A percentile compares a stretch with the other conserved stretches of the same genome.
Evolutionary conservation across 2,888 invertebrate genomes (phyloP).

Genomic region (Folsomia manolachei): DNA sequence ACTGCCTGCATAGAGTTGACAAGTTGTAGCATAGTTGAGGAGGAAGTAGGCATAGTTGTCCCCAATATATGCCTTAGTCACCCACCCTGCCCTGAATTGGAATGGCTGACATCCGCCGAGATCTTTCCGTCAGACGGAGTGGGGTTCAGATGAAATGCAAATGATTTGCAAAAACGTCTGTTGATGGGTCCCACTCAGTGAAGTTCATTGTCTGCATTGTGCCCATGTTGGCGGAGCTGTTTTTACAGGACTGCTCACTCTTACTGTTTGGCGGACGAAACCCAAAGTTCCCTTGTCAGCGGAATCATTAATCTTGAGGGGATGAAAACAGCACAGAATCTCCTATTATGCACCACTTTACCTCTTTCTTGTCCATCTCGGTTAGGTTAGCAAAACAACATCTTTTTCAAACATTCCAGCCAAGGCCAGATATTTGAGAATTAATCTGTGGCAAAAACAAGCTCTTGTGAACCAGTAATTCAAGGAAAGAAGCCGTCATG

Average conservation of each 20-base stretch:
- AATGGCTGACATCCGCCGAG: background rate
- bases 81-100: background rate
- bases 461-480: too few relatives aligned
- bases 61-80: too few relatives aligned
- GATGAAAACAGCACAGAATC: background rate
- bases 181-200: background rate
- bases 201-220: conserved; percentile 8
- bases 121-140: background rate
- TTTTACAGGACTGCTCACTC: background rate
- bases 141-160: background rate
- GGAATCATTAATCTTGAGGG: conserved; percentile 1
- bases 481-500: too few relatives aligned
- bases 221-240: background rate
- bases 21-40: background rate
- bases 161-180: conserved; percentile 8
- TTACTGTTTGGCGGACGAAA: background rate
- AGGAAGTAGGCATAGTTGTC: too few relatives aligned
- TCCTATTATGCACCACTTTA: conserved; percentile 2
- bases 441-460: too few relatives aligned
- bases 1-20: background rate
- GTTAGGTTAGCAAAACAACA: conserved; percentile 6
- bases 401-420: background rate
- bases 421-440: background rate
- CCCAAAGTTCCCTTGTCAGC: background rate
- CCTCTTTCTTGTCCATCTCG: conserved; percentile 9